Evolutionary conservation across 2,888 invertebrate species (phyloP).

Genomic region (Idaea straminata): DNA sequence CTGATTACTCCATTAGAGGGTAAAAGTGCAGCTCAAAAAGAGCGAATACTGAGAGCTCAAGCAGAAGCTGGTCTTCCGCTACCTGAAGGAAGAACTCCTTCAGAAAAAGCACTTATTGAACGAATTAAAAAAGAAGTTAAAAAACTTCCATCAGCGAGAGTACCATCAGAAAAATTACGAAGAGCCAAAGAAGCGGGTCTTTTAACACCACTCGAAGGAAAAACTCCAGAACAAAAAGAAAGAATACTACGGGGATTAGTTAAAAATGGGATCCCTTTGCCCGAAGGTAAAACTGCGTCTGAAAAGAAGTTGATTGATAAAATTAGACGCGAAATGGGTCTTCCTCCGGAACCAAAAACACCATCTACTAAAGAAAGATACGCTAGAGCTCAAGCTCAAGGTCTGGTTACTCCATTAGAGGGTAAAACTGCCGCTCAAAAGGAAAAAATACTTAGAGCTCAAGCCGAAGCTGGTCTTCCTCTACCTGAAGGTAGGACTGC

Average conservation of each 20-base stretch:
- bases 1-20: slow-evolving; percentile 37
- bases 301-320: slow-evolving; percentile 34
- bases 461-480: slow-evolving; percentile 31
- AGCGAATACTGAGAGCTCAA: slow-evolving; percentile 25
- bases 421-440: slow-evolving; percentile 34
- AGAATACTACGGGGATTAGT: slow-evolving; percentile 31
- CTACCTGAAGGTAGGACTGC: slow-evolving; percentile 37
- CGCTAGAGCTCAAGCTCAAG: slow-evolving; percentile 30
- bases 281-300: slow-evolving; percentile 30
- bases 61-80: slow-evolving; percentile 29
- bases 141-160: neutral
- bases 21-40: slow-evolving; percentile 27
- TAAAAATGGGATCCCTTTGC: slow-evolving; percentile 29
- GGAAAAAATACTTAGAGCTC: slow-evolving; percentile 30
- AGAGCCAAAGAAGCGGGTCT: slow-evolving; percentile 32
- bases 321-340: slow-evolving; percentile 33
- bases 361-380: slow-evolving; percentile 28
- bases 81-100: slow-evolving; percentile 31
- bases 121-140: slow-evolving; percentile 15
- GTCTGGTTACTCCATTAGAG: slow-evolving; percentile 37
- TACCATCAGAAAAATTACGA: slow-evolving; percentile 21
- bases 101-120: slow-evolving; percentile 26
- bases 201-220: slow-evolving; percentile 30
- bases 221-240: slow-evolving; percentile 31
- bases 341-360: slow-evolving; percentile 37